Evolutionary conservation across 2,797 vertebrate species (phyloP), one percentile per base, ranked within the genome.

Genomic region (Steatocranus sp.): DNA sequence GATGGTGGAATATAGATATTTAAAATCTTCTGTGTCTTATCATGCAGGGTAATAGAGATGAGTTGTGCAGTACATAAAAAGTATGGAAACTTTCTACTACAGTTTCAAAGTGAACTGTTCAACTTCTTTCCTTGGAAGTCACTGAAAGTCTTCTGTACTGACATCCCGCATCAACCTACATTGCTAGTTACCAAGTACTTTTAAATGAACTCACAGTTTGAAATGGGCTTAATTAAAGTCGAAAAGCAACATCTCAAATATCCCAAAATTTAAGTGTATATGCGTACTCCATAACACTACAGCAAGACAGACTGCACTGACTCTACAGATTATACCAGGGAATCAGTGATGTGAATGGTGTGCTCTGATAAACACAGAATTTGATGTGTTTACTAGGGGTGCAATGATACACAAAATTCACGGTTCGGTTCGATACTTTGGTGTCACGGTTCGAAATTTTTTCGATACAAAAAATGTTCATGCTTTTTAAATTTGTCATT

Each of bases 21-120:
- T 43, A 7, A 78, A 88, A 82, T 5, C 78, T 54, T 34, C 48
- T 66, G 82, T 83, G 83, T 81, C 27, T 85, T 43, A 30, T 83
- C 73, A 79, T 56, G 68, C 1, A 2, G 74, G 50, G 78, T 79
- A 41, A 87, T 43, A 83, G 86, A 86, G 51, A 88, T 38, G 5
- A 23, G 54, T 75, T 80, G 49, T 6, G 7, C 18, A 77, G 49
- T 56, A 17, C 51, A 27, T 50, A 48, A 79, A 78, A 83, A 73
- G 27, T 63, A 50, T 8, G 48, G 8, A 41, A 83, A 48, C 8
- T 49, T 32, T 68, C 12, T 53, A 43, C 17, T 32, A 15, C 9
- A 46, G 25, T 27, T 70, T 70, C 23, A 70, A 17, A 25, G 4
- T 61, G 9, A 70, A 68, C 36, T 43, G 41, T 7, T 70, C 41